These are phyloP conservation scores for Rhabdomys pumilio DNA, from an alignment of 2,797 vertebrate species.

Conservation along the genomic window DNA sequence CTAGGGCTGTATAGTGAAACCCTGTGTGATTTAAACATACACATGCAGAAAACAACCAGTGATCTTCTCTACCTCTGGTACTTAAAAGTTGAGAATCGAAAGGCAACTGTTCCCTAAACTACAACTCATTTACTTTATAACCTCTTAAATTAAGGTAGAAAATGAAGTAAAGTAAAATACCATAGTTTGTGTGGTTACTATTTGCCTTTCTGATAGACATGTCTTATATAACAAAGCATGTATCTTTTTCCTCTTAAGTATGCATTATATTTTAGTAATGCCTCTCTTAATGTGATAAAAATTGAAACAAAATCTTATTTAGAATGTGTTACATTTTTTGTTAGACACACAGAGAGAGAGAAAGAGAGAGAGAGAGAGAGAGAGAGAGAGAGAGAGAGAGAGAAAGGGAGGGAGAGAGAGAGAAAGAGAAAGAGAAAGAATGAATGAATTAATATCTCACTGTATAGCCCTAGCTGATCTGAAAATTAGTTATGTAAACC, in stretches of 20 bases:
- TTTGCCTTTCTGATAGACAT: slow-evolving; percentile 37
- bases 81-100: slow-evolving; percentile 31
- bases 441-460: too few species aligned
- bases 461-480: background rate
- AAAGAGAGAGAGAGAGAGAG: too few species aligned
- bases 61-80: background rate
- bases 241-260: background rate
- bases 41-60: background rate
- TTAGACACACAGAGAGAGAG: background rate
- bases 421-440: background rate
- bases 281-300: slow-evolving; percentile 24
- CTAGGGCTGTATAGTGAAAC: background rate
- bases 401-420: too few species aligned
- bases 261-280: slow-evolving; percentile 39
- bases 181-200: background rate
- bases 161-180: slow-evolving; percentile 47
- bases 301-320: slow-evolving; percentile 27
- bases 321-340: background rate
- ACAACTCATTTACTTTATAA: slow-evolving; percentile 39
- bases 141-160: background rate
- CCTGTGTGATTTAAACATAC: background rate
- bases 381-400: too few species aligned
- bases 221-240: background rate
- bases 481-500: background rate
- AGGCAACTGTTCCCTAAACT: slow-evolving; percentile 46